Evolutionary conservation across 2,113 vertebrate species (phyloP), one percentile per base, ranked within the genome.

Genomic region (Plestiodon gilberti): DNA sequence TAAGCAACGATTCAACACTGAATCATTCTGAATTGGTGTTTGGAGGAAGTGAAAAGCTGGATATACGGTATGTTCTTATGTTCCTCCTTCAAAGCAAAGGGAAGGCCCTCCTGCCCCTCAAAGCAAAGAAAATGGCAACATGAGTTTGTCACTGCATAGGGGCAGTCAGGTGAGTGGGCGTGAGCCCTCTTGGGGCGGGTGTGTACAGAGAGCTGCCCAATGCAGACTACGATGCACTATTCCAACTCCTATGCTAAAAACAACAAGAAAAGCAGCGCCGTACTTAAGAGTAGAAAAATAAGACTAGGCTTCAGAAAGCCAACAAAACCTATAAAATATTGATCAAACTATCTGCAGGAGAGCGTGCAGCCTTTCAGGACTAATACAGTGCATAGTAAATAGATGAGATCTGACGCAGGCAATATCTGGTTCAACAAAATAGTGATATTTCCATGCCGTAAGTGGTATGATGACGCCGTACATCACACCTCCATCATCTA

Each of bases 331-430:
- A 78, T 84, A 43, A 86, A 95, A 93, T 90, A 95, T 91, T 91
- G 77, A 94, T 92, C 55, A 90, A 92, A 88, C 89, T 86, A 92
- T 92, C 86, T 84, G 81, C 93, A 81, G 59, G 88, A 93, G 87
- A 81, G 85, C 86, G 84, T 89, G 67, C 73, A 93, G 86, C 84
- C 80, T 61, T 78, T 69, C 84, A 89, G 81, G 83, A 89, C 73
- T 89, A 92, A 90, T 18, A 67, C 23, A 76, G 22, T 38, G 83
- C 25, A 25, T 40, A 65, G 59, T 65, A 93, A 88, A 94, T 62
- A 89, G 90, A 89, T 89, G 87, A 87, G 67, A 83, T 30, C 75
- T 91, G 90, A 90, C 0, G 4, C 64, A 87, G 62, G 48, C 57
- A 73, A 79, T 88, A 92, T 88, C 78, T 94, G 73, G 84, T 78